Conservation (phyloP, 2,888 invertebrate species). For the Platycnemis pennipes region DNA sequence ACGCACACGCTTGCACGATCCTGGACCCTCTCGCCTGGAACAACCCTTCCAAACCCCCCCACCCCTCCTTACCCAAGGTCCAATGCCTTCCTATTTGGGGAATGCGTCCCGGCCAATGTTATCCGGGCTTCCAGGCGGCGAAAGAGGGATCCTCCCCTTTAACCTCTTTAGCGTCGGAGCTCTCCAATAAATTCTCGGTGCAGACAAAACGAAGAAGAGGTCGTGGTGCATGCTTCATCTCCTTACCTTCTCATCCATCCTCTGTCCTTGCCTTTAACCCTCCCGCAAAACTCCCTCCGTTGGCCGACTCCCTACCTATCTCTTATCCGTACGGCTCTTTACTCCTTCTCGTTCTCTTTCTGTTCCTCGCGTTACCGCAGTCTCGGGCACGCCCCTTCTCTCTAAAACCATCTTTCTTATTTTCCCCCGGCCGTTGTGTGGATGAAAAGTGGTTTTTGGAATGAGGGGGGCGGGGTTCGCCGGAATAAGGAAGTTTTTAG, state of each 20-base stretch:
- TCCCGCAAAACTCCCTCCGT: background rate
- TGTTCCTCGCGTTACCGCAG: background rate
- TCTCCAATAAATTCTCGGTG: constrained; percentile 7
- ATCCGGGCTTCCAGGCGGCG: constrained; percentile 9
- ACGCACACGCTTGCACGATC: no score
- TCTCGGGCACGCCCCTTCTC: background rate
- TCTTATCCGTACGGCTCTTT: background rate
- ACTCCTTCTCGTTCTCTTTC: no score
- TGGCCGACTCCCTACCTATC: background rate
- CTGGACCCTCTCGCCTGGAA: background rate
- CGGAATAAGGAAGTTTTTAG: background rate
- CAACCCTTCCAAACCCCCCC: background rate
- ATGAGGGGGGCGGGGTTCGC: background rate
- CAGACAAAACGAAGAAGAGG: constrained; percentile 1
- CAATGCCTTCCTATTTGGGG: background rate
- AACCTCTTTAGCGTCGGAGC: background rate
- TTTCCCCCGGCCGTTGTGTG: background rate
- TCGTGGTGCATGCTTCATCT: constrained; percentile 6
- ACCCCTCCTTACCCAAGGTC: background rate
- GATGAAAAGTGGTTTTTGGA: background rate
- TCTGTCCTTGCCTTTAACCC: background rate
- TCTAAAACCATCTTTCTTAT: background rate
- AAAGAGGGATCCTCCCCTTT: background rate
- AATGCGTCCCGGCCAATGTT: background rate
- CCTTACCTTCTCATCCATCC: background rate